These are phyloP conservation scores for Drosophila truncata DNA, from an alignment of 1,140 invertebrate species.

Conservation along the genomic window DNA sequence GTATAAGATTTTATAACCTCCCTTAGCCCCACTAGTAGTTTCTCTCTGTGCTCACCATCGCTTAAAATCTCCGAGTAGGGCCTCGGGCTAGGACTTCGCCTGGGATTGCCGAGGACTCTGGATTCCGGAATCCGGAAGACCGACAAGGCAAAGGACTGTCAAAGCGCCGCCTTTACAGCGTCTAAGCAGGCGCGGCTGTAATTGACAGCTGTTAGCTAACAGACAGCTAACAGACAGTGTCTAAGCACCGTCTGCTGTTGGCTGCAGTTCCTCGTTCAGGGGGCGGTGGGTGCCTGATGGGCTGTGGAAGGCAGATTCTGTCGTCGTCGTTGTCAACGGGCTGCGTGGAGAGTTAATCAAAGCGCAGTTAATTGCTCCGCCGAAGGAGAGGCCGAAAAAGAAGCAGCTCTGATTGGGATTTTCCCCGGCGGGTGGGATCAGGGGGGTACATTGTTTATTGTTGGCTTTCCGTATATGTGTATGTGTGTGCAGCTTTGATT, in stretches of 20 bases:
- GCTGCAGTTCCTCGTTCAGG: background rate
- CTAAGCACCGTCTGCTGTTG: conserved; percentile 39
- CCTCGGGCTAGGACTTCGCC: background rate
- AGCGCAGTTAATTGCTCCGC: conserved; percentile 82
- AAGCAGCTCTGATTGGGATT: conserved; percentile 65
- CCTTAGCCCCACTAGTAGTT: background rate
- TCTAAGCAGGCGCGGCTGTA: conserved; percentile 60
- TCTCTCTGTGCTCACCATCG: conserved; percentile 10
- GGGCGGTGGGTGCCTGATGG: background rate
- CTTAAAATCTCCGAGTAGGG: background rate
- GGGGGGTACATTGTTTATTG: background rate
- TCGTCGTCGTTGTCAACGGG: conserved; percentile 77
- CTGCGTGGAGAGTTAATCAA: conserved; percentile 78
- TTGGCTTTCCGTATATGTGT: background rate
- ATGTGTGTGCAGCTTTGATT: conserved; percentile 56
- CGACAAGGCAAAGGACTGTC: conserved; percentile 22
- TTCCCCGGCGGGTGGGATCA: background rate
- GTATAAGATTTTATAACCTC: background rate
- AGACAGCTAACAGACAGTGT: conserved; percentile 60
- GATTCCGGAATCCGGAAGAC: conserved; percentile 3
- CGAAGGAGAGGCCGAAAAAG: conserved; percentile 70
- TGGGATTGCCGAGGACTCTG: background rate
- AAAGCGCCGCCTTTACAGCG: conserved; percentile 56
- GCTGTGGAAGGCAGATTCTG: conserved; percentile 39
- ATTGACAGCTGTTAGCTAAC: conserved; percentile 81